Base-by-base conservation (phyloP, 1,140 invertebrate species). In the Glossosoma conforme region DNA sequence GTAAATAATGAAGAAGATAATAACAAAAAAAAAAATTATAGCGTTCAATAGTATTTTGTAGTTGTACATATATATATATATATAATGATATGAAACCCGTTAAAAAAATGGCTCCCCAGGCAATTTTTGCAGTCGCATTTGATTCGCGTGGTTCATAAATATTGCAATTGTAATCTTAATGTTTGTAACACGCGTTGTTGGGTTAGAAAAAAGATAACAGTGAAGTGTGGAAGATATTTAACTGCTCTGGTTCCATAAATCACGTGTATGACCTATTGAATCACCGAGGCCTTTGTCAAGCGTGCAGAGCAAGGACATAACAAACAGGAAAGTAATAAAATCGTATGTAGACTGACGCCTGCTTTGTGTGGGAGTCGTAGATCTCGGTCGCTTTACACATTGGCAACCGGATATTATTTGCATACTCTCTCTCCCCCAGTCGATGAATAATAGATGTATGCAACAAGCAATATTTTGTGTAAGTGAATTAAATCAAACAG, bases 321-420 rank as follows among this genome's bases (percentile, higher is more conserved):
- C 18, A 40, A 32, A 49, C 36, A 49, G 36, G 46, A 49, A 41
- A 32, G 36, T 41, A 25, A 40, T 41, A 48, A 49, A 41, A 41
- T 30, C 24, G 24, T 20, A n/a, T 19, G 37, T 49, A 32, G 36
- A 11, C 36, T 15, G 36, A 38, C 18, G 36, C 46, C 20, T 15
- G 15, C n/a, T 33, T 33, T 33, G 11, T 13, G 15, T 33, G 32
- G 32, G 15, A 33, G n/a, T n/a, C n/a, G n/a, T n/a, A n/a, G n/a
- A n/a, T n/a, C n/a, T n/a, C n/a, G n/a, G n/a, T n/a, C n/a, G n/a
- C n/a, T n/a, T n/a, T n/a, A n/a, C n/a, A n/a, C n/a, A n/a, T n/a
- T n/a, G n/a, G n/a, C n/a, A n/a, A n/a, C n/a, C n/a, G n/a, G n/a
- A n/a, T n/a, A n/a, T n/a, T n/a, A n/a, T n/a, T n/a, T n/a, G n/a